Percentiles rank a stretch among this genome's conserved stretches.
phyloP scores from a whole-genome alignment of 2,113 vertebrate species.

The Scomber japonicus region DNA sequence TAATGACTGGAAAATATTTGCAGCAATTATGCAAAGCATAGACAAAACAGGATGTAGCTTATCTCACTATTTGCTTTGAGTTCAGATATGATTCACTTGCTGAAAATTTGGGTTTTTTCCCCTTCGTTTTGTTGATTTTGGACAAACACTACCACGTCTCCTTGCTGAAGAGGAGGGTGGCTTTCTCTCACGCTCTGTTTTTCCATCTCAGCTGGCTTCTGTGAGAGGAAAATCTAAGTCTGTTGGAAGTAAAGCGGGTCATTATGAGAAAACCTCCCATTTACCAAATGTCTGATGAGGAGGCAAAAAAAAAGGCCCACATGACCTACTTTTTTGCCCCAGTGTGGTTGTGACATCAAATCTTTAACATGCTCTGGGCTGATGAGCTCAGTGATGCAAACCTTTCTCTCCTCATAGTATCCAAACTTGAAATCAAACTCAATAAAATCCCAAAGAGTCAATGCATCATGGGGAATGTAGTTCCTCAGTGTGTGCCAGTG shows the following conservation, averaged over 20 bases:
- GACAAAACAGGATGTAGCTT: background rate
- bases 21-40: too few relatives aligned
- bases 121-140: constrained; percentile 31
- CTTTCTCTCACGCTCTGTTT: constrained; percentile 46
- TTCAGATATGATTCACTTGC: constrained; percentile 33
- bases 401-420: background rate
- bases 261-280: constrained; percentile 49
- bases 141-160: constrained; percentile 27
- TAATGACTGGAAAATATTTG: background rate
- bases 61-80: background rate
- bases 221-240: constrained; percentile 72
- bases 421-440: constrained; percentile 11
- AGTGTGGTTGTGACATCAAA: constrained; percentile 28
- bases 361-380: constrained; percentile 2
- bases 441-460: background rate
- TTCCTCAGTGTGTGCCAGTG: constrained; percentile 12
- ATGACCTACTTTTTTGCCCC: constrained; percentile 58
- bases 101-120: constrained; percentile 45
- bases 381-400: constrained; percentile 10
- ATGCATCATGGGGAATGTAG: constrained; percentile 56
- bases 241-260: constrained; percentile 54
- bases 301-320: constrained; percentile 30
- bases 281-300: constrained; percentile 45
- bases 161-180: constrained; percentile 21
- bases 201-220: constrained; percentile 68